Evolutionary conservation across 2,797 vertebrate species (phyloP).

Genomic region (Botia almorhae): DNA sequence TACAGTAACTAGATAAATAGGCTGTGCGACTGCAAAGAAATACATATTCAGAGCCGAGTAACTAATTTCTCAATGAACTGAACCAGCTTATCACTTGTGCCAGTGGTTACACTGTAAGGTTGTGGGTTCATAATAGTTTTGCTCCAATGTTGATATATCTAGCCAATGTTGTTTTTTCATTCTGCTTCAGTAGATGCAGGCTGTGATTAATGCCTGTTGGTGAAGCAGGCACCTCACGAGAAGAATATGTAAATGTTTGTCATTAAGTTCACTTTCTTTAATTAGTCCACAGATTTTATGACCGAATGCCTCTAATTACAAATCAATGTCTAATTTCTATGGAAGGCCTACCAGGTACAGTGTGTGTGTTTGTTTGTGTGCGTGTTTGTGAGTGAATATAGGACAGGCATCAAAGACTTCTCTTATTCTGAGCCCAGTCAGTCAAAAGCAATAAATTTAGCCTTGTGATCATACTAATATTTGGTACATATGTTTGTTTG

Average conservation of each 20-base stretch:
- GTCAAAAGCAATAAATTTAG: conserved; percentile 3
- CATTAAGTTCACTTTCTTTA: conserved; percentile 78
- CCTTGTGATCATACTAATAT: not conserved
- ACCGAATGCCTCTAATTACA: conserved; percentile 80
- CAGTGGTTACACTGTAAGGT: not conserved
- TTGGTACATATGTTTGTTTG: conserved; percentile 19
- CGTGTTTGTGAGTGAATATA: conserved; percentile 8
- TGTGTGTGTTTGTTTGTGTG: not conserved
- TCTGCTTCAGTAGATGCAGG: conserved; percentile 43
- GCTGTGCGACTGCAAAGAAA: too few relatives aligned
- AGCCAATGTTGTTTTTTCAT: conserved; percentile 29
- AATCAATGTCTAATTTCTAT: conserved; percentile 81
- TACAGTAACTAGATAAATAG: too few relatives aligned
- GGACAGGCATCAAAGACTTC: conserved; percentile 4
- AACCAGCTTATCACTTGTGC: not conserved
- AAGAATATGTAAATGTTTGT: conserved; percentile 74
- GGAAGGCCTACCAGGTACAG: conserved; percentile 49
- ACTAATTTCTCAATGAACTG: too few relatives aligned
- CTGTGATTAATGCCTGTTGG: conserved; percentile 56
- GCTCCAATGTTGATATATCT: conserved; percentile 26
- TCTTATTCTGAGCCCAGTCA: not conserved
- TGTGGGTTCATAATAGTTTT: not conserved
- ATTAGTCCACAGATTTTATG: conserved; percentile 81
- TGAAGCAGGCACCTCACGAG: conserved; percentile 57
- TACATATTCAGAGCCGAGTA: too few relatives aligned